A percentile compares a stretch with the other conserved stretches of the same genome.
Evolutionary conservation across 2,888 invertebrate genomes (phyloP).

Genomic region (Galerucella nymphaeae): DNA sequence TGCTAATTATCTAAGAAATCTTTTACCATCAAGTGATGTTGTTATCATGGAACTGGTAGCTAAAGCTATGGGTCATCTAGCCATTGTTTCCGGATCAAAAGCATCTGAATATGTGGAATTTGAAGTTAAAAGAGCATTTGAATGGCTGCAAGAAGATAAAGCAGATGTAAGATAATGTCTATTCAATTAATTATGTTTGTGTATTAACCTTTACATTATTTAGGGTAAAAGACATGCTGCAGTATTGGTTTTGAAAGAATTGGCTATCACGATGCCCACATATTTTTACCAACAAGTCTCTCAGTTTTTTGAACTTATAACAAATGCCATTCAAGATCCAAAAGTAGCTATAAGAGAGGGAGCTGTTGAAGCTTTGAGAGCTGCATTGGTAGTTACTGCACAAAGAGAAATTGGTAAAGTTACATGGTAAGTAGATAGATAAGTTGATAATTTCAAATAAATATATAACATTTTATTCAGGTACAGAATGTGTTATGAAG

Average conservation of each 20-base stretch:
- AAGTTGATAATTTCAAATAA: too few relatives aligned
- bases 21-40: constrained; percentile 90
- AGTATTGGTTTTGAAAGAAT: constrained; percentile 89
- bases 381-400: constrained; percentile 93
- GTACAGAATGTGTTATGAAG: constrained; percentile 93
- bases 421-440: constrained; percentile 74
- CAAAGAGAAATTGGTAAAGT: constrained; percentile 92
- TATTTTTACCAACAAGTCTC: constrained; percentile 97
- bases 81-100: constrained; percentile 90
- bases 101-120: constrained; percentile 98
- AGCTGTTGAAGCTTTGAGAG: constrained; percentile 93
- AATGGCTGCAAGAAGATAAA: constrained; percentile 92
- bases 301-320: constrained; percentile 92
- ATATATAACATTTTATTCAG: constrained; percentile 51
- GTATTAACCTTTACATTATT: constrained; percentile 37
- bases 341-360: constrained; percentile 92
- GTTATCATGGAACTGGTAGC: constrained; percentile 97
- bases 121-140: constrained; percentile 95
- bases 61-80: constrained; percentile 93
- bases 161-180: constrained; percentile 72
- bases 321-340: constrained; percentile 90
- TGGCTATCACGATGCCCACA: constrained; percentile 95
- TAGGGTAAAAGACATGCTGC: constrained; percentile 89
- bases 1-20: constrained; percentile 90
- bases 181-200: too few relatives aligned